Evolutionary conservation across 2,888 invertebrate species (phyloP).

Genomic region (Brenthis hecate): DNA sequence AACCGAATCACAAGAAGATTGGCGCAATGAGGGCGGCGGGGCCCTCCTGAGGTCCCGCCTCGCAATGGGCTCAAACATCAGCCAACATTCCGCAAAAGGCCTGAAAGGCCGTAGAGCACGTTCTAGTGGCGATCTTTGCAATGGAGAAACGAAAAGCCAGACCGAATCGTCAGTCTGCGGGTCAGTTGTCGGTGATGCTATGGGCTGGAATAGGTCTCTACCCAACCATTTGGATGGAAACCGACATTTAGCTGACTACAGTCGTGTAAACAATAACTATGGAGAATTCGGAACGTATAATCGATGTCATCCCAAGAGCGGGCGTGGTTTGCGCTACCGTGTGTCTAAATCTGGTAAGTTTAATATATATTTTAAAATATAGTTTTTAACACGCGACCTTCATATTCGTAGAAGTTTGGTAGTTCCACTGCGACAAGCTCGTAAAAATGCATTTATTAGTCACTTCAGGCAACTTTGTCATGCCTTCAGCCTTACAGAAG

Average conservation of each 20-base stretch:
- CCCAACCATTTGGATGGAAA: slow-evolving; percentile 87
- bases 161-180: slow-evolving; percentile 78
- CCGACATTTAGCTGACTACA: slow-evolving; percentile 80
- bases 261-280: slow-evolving; percentile 82
- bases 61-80: slow-evolving; percentile 90
- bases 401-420: neutral
- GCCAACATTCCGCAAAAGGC: slow-evolving; percentile 88
- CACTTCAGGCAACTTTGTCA: neutral
- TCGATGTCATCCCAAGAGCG: slow-evolving; percentile 72
- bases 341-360: slow-evolving; percentile 76
- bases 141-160: slow-evolving; percentile 79
- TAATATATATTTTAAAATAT: neutral
- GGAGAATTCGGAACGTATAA: slow-evolving; percentile 74
- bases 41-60: slow-evolving; percentile 76
- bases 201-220: slow-evolving; percentile 83
- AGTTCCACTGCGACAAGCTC: neutral
- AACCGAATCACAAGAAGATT: slow-evolving; percentile 51
- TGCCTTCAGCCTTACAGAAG: neutral
- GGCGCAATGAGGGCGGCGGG: slow-evolving; percentile 73
- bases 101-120: slow-evolving; percentile 87
- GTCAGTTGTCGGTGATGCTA: slow-evolving; percentile 76
- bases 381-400: too few species aligned
- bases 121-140: slow-evolving; percentile 89
- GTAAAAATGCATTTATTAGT: neutral
- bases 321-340: slow-evolving; percentile 72